Percentiles rank a stretch among this genome's conserved stretches.
These are phyloP conservation scores for Plagodis dolabraria DNA, from an alignment of 2,888 invertebrate species.

Conservation along the genomic window DNA sequence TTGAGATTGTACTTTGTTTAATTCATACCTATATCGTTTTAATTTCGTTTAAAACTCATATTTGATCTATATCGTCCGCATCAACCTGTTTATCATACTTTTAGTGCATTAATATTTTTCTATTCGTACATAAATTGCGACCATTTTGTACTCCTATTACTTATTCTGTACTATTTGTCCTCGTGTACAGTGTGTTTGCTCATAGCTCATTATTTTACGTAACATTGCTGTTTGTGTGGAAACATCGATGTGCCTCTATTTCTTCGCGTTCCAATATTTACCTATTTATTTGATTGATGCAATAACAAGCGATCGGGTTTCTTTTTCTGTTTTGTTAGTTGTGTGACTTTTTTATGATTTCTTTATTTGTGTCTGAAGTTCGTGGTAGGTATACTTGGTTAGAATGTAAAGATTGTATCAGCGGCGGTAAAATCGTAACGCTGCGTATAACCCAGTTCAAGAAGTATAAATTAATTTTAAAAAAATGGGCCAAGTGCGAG, in stretches of 20 bases:
- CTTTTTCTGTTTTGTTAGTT: constrained; percentile 27
- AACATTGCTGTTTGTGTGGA: constrained; percentile 58
- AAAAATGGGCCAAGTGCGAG: too few relatives aligned
- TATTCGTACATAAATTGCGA: constrained; percentile 25
- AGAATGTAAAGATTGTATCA: too few relatives aligned
- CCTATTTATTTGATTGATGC: constrained; percentile 50
- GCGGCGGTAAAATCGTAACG: too few relatives aligned
- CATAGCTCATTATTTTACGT: constrained; percentile 71
- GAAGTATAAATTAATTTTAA: too few relatives aligned
- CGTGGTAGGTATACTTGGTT: neutral
- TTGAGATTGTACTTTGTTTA: too few relatives aligned
- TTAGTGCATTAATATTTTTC: constrained; percentile 9
- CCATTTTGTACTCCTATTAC: too few relatives aligned
- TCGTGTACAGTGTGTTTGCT: constrained; percentile 60
- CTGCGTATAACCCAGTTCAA: too few relatives aligned
- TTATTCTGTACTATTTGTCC: constrained; percentile 41
- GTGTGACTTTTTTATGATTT: constrained; percentile 6
- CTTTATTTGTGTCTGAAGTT: neutral
- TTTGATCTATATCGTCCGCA: too few relatives aligned
- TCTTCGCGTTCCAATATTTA: constrained; percentile 45
- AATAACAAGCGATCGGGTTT: constrained; percentile 42
- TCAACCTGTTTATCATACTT: constrained; percentile 11
- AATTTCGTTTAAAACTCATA: too few relatives aligned
- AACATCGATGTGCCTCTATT: constrained; percentile 56
- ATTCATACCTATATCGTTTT: too few relatives aligned